phyloP scores from a whole-genome alignment of 2,888 invertebrate genomes.

The Mayetiola destructor region DNA sequence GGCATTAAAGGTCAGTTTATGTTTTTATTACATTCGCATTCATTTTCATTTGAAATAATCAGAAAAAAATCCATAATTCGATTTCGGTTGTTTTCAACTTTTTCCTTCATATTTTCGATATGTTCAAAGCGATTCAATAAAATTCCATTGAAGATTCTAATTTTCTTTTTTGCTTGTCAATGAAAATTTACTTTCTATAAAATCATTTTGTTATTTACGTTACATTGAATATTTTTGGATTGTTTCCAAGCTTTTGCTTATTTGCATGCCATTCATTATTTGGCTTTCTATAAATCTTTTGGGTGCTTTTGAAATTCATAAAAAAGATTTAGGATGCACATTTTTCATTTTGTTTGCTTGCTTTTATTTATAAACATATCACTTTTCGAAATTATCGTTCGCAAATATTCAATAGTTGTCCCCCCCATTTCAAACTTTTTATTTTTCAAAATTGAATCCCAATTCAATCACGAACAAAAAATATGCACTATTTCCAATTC shows the following conservation, averaged over 20 bases:
- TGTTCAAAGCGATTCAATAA: conserved; percentile 16
- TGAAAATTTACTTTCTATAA: not conserved
- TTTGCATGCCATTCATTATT: no score
- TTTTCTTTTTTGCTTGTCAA: not conserved
- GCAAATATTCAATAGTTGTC: no score
- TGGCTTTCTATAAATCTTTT: not conserved
- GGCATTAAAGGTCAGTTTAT: conserved; percentile 75
- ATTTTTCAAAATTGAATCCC: no score
- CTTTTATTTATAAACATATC: no score
- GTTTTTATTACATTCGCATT: not conserved
- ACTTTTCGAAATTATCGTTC: no score
- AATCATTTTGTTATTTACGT: no score
- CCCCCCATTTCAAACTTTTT: no score
- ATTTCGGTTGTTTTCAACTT: not conserved
- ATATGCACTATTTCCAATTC: no score
- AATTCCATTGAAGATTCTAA: no score
- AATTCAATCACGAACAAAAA: no score
- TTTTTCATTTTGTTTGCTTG: not conserved
- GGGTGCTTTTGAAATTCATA: not conserved
- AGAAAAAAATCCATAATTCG: not conserved
- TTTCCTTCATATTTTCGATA: not conserved
- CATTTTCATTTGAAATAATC: not conserved
- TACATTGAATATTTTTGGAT: no score
- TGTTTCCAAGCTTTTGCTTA: no score
- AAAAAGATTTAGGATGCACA: not conserved